These are phyloP conservation scores for Phocides pigmalion DNA, from an alignment of 1,140 invertebrate genomes.

Conservation along the genomic window DNA sequence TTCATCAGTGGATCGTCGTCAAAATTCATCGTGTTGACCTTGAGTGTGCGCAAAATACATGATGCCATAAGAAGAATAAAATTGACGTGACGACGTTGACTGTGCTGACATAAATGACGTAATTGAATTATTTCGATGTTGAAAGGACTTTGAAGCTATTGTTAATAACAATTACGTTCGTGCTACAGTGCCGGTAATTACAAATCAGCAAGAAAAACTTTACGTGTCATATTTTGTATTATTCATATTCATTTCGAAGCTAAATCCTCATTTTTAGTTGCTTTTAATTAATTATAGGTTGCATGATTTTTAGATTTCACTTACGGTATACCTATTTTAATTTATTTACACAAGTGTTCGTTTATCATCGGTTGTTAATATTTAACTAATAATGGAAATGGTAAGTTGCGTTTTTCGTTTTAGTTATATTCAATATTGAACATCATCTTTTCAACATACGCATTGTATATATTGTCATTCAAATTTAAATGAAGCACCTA, in stretches of 20 bases:
- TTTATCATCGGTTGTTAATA: constrained; percentile 14
- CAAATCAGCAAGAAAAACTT: constrained; percentile 7
- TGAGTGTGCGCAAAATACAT: too few species aligned
- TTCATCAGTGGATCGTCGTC: too few species aligned
- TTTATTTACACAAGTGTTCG: constrained; percentile 33
- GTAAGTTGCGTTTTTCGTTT: constrained; percentile 8
- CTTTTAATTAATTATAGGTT: constrained; percentile 3
- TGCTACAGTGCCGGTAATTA: constrained; percentile 16
- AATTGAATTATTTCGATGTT: neutral
- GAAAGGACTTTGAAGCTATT: constrained; percentile 3
- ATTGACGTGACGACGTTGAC: too few species aligned
- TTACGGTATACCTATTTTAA: neutral
- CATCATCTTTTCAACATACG: neutral
- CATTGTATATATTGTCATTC: neutral
- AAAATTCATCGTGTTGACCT: too few species aligned
- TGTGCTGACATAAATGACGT: neutral
- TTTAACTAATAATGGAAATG: constrained; percentile 21
- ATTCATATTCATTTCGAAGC: constrained; percentile 3
- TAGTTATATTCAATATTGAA: neutral
- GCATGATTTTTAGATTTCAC: constrained; percentile 28
- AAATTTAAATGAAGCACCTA: neutral
- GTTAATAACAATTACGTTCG: neutral
- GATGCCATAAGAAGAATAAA: too few species aligned
- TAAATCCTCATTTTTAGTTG: neutral
- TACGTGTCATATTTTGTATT: neutral